These are phyloP conservation scores for Eledone cirrhosa DNA, from an alignment of 2,888 invertebrate genomes.

Conservation along the genomic window DNA sequence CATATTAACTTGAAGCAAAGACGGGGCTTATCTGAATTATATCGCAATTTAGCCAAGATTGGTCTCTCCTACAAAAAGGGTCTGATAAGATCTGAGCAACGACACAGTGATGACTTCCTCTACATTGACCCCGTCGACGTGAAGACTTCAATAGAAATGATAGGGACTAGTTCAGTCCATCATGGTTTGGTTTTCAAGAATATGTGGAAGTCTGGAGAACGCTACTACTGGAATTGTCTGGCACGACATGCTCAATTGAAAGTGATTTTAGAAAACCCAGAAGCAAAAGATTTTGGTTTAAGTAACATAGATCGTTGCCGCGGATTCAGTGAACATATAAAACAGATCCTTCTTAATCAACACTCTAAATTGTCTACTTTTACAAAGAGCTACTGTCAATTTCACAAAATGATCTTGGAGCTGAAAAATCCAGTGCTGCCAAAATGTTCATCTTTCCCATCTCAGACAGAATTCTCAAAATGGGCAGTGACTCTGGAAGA, in stretches of 20 bases:
- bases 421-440: neutral
- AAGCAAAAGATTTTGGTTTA: slow-evolving; percentile 76
- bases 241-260: slow-evolving; percentile 1
- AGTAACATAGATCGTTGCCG: slow-evolving; percentile 85
- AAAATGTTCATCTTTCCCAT: slow-evolving; percentile 34
- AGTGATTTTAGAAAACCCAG: slow-evolving; percentile 15
- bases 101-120: slow-evolving; percentile 32
- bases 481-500: slow-evolving; percentile 42
- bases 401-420: slow-evolving; percentile 26
- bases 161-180: neutral
- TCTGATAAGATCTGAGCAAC: slow-evolving; percentile 64
- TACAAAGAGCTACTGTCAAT: slow-evolving; percentile 34
- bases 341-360: slow-evolving; percentile 44
- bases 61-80: slow-evolving; percentile 85
- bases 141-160: slow-evolving; percentile 26
- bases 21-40: slow-evolving; percentile 84
- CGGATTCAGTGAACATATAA: slow-evolving; percentile 83
- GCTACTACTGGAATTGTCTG: neutral
- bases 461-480: slow-evolving; percentile 36
- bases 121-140: slow-evolving; percentile 37
- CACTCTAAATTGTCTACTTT: slow-evolving; percentile 37
- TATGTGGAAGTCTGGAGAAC: slow-evolving; percentile 4
- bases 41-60: slow-evolving; percentile 76
- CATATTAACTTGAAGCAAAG: slow-evolving; percentile 84
- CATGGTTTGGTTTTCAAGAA: neutral